A percentile compares a stretch with the other conserved stretches of the same genome.
These are phyloP conservation scores for Rotaria magnacalcarata DNA, from an alignment of 2,888 invertebrate species.

Conservation along the genomic window DNA sequence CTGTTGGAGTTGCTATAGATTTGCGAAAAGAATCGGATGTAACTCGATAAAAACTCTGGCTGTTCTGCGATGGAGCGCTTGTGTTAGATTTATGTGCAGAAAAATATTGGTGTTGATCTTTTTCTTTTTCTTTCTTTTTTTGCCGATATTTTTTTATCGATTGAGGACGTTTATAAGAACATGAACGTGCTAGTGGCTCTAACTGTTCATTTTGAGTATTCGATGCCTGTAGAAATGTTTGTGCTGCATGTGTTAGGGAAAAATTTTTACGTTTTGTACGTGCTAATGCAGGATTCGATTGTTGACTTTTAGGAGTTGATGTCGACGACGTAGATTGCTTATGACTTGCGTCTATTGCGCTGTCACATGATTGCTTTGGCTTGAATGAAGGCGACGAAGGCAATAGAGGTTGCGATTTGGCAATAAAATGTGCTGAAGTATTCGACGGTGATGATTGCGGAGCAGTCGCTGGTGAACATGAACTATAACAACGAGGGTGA, in stretches of 20 bases:
- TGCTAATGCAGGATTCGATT: not conserved
- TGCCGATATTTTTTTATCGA: slow-evolving; percentile 42
- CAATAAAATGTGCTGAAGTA: not conserved
- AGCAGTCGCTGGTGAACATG: not conserved
- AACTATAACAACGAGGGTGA: slow-evolving; percentile 33
- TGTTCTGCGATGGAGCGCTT: not conserved
- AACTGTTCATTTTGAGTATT: not conserved
- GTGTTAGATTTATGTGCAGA: not conserved
- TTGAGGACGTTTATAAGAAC: slow-evolving; percentile 42
- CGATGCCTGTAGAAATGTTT: slow-evolving; percentile 29
- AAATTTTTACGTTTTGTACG: slow-evolving; percentile 34
- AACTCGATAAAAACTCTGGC: not conserved
- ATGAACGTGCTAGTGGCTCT: slow-evolving; percentile 39
- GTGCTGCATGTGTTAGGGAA: slow-evolving; percentile 4
- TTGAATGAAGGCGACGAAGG: not conserved
- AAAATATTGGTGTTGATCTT: not conserved
- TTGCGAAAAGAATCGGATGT: slow-evolving; percentile 7
- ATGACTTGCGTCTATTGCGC: not conserved
- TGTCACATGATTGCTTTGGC: not conserved
- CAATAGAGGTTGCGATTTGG: not conserved
- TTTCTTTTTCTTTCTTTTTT: not conserved
- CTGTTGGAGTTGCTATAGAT: not conserved
- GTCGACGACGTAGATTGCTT: not conserved
- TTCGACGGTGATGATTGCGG: not conserved
- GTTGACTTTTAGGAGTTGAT: not conserved